Base-by-base conservation (phyloP, 53 echinoderm and acorn worm genomes). In the Actinopyga echinites region DNA sequence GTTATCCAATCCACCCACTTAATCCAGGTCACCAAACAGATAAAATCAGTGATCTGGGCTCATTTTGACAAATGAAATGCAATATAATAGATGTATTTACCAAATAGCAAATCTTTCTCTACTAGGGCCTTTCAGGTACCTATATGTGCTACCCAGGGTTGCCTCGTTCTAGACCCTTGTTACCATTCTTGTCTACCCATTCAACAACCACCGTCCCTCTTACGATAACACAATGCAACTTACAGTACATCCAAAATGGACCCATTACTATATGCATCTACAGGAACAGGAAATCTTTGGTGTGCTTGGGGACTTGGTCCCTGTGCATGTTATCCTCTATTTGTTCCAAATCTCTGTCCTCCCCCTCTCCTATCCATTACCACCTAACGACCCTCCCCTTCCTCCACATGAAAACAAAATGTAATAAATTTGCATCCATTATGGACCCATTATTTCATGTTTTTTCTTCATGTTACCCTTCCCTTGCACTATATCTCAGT, bases 241-340 rank as follows among this genome's bases (percentile, higher is more conserved):
- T 38, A 83, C 83, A 57, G 58, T 43, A 69, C 69, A 54, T 83
- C 69, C 83, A 66, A 54, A 11, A 44, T 13, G 21, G 67, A 20
- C 49, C 52, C 74, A 71, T 84, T 45, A 44, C 61, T 74, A 57
- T 89, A 86, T 90, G 89, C 13, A 95, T 82, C 91, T 88, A 87
- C 31, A 89, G 85, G 12, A 80, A 57, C 19, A 95, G 75, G 37
- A 86, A 91, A 61, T 80, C 80, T 75, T 42, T 87, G 11, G 95
- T 95, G 23, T 66, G 84, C 60, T 91, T 90, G 9, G 93, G 93
- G 19, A 95, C 89, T n/a, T 91, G 93, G 37, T 91, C 89, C 44
- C 87, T 82, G 26, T 88, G 83, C 23, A 88, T 64, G 17, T 65
- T 89, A 35, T 89, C 91, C 44, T 95, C 93, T 44, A 90, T 89